phyloP scores from a whole-genome alignment of 2,797 vertebrate genomes.

The Threskiornis aethiopicus region DNA sequence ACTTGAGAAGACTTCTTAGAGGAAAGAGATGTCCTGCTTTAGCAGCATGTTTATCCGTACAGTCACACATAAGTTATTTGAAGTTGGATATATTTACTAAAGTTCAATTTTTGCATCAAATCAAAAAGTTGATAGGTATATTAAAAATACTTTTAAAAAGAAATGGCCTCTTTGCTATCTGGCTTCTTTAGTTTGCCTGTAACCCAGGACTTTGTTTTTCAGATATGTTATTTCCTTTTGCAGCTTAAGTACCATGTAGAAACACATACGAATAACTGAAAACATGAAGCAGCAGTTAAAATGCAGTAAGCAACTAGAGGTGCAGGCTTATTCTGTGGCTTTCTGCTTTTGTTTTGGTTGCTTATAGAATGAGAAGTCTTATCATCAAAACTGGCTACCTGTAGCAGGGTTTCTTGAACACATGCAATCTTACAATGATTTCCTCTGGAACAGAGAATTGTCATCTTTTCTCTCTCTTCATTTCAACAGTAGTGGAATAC shows the following conservation, averaged over 20 bases:
- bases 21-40: background rate
- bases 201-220: background rate
- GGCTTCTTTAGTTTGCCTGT: background rate
- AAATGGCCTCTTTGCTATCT: background rate
- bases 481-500: background rate
- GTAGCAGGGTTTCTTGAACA: background rate
- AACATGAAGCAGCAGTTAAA: background rate
- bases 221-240: background rate
- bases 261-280: background rate
- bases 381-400: background rate
- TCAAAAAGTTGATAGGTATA: background rate
- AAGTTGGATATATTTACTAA: background rate
- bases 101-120: background rate
- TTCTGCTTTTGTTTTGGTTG: background rate
- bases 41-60: background rate
- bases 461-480: background rate
- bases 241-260: accelerated
- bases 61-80: background rate
- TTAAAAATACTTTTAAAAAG: background rate
- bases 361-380: background rate
- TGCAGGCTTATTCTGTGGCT: background rate
- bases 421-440: background rate
- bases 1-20: background rate
- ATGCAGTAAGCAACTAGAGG: background rate
- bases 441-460: background rate